Evolutionary conservation across 2,888 invertebrate species (phyloP), one percentile per base, ranked within the genome.

Genomic region (Eucera pruinosa): DNA sequence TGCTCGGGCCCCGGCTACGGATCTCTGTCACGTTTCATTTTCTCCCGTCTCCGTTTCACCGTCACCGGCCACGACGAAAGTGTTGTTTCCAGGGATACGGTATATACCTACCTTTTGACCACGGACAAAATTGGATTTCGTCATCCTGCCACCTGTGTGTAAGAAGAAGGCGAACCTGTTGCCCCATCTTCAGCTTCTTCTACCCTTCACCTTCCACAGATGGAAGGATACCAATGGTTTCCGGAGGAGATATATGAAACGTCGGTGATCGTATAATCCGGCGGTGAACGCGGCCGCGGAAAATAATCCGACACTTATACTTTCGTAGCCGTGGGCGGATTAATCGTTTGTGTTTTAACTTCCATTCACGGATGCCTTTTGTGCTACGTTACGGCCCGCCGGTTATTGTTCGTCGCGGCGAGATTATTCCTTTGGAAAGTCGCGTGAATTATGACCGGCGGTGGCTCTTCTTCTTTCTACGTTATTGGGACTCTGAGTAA

Each of bases 101-200:
- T 54, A n/a, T n/a, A n/a, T n/a, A n/a, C n/a, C n/a, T n/a, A 60
- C 55, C 61, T 25, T 41, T 41, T 48, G 58, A 1, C 66, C 62
- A 15, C 33, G 48, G 55, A 70, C 72, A 54, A 80, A 84, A 84
- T 84, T 80, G 55, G 75, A 67, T 84, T 80, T 82, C 79, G 71
- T 79, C 81, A 69, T 69, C 39, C 68, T 41, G 72, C 78, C 72
- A 83, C 72, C 84, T 78, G 84, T n/a, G n/a, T n/a, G n/a, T 69
- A 55, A 18, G 43, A 50, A 54, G 18, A 45, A 36, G 39, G 23
- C 52, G 58, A 13, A 43, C 25, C 68, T 76, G 69, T 82, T 82
- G 54, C 52, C 66, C 52, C 60, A 48, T 18, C 9, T 41, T 50
- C 20, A 2, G 25, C 4, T 25, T 1, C 15, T 36, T n/a, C 45